Conservation (phyloP, 2,797 vertebrate species). For the Hypotaenidia okinawae region DNA sequence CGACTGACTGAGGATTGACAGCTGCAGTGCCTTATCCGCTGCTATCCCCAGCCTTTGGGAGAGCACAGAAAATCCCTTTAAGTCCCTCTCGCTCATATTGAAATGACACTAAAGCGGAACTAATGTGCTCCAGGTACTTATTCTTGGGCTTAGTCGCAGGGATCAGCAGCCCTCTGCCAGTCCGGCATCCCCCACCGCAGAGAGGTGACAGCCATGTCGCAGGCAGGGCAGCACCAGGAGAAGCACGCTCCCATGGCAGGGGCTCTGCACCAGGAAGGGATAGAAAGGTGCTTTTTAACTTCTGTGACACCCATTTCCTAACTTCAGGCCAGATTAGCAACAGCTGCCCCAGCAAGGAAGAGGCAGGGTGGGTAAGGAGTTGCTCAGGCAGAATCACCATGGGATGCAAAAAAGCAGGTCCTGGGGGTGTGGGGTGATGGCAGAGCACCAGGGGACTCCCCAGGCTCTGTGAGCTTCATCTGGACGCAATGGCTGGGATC, state of each 20-base stretch:
- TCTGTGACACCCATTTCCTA: not conserved
- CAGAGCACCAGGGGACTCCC: not conserved
- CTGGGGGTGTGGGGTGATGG: not conserved
- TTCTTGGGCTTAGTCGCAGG: not conserved
- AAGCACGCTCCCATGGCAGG: not conserved
- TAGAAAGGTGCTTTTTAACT: not conserved
- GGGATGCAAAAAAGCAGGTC: not conserved
- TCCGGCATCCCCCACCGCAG: rapidly evolving
- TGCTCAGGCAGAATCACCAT: rapidly evolving
- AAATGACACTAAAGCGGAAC: slow-evolving; percentile 56
- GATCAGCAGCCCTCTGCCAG: not conserved
- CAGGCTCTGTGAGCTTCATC: not conserved
- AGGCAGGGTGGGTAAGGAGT: not conserved
- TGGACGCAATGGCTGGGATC: not conserved
- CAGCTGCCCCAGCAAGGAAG: not conserved
- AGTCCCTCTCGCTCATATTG: slow-evolving; percentile 18
- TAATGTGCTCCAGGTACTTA: slow-evolving; percentile 47
- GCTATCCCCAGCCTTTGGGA: not conserved
- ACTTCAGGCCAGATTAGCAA: not conserved
- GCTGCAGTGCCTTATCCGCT: not conserved
- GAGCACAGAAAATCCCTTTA: slow-evolving; percentile 55
- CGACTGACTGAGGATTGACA: not conserved
- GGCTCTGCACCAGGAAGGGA: not conserved
- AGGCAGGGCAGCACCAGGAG: not conserved
- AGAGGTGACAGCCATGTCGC: not conserved